Percentiles rank a stretch among this genome's conserved stretches.
Conservation (phyloP, 2,113 vertebrate species). For the Ctenodactylus gundi region DNA sequence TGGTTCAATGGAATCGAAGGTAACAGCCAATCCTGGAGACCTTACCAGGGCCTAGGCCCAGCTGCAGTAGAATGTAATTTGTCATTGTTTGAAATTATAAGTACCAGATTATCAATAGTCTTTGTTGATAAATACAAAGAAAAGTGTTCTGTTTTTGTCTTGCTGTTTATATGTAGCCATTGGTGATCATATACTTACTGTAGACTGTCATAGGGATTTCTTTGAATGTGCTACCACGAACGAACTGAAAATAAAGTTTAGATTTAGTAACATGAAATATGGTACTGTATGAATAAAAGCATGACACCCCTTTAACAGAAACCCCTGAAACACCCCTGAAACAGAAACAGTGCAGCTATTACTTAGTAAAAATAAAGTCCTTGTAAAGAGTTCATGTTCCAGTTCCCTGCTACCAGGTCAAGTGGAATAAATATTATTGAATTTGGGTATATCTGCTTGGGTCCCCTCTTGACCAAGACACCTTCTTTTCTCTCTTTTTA, state of each 20-base stretch:
- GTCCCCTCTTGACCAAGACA: too few relatives aligned
- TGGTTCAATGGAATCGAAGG: background rate
- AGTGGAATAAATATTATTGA: background rate
- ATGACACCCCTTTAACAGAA: too few relatives aligned
- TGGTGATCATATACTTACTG: slow-evolving; percentile 88
- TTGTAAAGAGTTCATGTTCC: background rate
- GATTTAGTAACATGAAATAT: slow-evolving; percentile 27
- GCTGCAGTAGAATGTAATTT: background rate
- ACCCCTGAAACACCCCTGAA: too few relatives aligned
- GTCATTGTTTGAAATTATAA: background rate
- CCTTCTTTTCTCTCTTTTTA: too few relatives aligned
- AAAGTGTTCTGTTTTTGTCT: slow-evolving; percentile 1
- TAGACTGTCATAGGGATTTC: slow-evolving; percentile 94
- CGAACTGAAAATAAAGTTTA: slow-evolving; percentile 85
- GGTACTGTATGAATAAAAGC: background rate
- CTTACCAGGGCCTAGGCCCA: background rate
- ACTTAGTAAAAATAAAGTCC: background rate
- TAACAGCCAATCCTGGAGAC: background rate
- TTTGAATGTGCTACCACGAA: slow-evolving; percentile 91
- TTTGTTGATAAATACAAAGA: slow-evolving; percentile 37
- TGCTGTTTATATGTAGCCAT: slow-evolving; percentile 24
- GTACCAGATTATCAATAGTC: slow-evolving; percentile 72
- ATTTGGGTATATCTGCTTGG: too few relatives aligned
- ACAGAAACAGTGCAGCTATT: background rate
- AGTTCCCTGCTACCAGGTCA: background rate